phyloP scores from a whole-genome alignment of 2,113 vertebrate species.

The Cervus canadensis region DNA sequence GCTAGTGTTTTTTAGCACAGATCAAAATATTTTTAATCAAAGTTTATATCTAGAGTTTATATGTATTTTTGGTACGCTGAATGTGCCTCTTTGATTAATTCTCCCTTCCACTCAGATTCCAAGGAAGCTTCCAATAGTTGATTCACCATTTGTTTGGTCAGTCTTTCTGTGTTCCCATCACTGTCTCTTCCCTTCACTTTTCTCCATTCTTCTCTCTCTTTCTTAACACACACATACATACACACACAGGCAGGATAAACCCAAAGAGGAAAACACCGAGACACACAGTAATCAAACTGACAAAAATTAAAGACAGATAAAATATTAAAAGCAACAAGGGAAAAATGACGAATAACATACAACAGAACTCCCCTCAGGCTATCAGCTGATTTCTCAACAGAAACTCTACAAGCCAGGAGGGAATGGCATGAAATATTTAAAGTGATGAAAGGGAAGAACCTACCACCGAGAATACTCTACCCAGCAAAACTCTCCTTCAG shows the following conservation, averaged over 20 bases:
- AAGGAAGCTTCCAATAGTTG: background rate
- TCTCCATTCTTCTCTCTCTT: background rate
- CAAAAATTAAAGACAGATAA: background rate
- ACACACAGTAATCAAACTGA: background rate
- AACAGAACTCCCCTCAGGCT: background rate
- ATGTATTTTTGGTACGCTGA: background rate
- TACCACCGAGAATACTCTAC: background rate
- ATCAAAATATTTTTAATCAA: slow-evolving; percentile 9
- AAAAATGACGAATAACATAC: background rate
- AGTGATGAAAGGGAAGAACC: background rate
- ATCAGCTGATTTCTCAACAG: background rate
- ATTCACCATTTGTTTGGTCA: background rate
- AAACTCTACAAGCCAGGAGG: background rate
- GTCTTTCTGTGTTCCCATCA: background rate
- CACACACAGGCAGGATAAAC: background rate
- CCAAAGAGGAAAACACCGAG: background rate
- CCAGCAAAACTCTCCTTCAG: background rate
- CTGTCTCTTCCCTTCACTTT: background rate
- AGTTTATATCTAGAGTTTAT: background rate
- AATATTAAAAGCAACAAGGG: no score
- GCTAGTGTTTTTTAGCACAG: background rate
- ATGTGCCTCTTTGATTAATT: background rate
- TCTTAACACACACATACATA: background rate
- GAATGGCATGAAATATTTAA: background rate
- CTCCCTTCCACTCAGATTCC: background rate